Evolutionary conservation across 2,113 vertebrate species (phyloP).

Genomic region (Zonotrichia leucophrys): DNA sequence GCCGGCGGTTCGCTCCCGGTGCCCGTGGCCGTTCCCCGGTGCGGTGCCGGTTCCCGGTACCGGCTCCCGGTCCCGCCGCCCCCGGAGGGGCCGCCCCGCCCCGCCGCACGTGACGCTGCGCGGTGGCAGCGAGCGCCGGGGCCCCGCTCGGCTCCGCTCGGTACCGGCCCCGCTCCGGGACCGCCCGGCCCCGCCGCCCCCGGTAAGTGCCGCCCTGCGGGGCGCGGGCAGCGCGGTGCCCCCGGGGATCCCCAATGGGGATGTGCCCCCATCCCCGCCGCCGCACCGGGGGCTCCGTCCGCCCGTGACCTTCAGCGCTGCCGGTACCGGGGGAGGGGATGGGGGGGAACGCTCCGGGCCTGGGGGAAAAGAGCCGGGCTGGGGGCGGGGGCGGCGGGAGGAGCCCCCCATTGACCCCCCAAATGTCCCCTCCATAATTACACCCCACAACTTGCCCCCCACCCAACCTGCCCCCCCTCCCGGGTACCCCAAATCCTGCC

Average conservation of each 20-base stretch:
- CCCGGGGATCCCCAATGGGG: neutral
- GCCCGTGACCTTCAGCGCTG: neutral
- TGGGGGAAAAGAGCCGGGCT: neutral
- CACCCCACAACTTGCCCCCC: too few relatives aligned
- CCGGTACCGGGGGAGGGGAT: neutral
- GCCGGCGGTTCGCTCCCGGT: neutral
- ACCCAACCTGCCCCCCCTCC: too few relatives aligned
- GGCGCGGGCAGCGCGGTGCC: neutral
- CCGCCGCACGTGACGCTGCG: constrained; percentile 16
- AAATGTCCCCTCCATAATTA: too few relatives aligned
- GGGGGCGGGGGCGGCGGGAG: too few relatives aligned
- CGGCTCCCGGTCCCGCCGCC: neutral
- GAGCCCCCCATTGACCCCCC: too few relatives aligned
- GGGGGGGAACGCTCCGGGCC: neutral
- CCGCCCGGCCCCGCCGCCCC: neutral
- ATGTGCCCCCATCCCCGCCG: neutral
- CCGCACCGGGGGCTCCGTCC: neutral
- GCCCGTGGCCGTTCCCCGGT: neutral
- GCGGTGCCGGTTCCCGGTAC: neutral
- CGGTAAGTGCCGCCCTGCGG: neutral
- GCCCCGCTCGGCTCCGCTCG: neutral
- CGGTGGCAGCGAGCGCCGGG: neutral
- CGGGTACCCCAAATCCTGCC: too few relatives aligned
- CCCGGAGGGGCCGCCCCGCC: neutral
- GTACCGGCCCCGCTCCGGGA: neutral